Base-by-base conservation (phyloP, 2,797 vertebrate species). In the Rallus crepitans region DNA sequence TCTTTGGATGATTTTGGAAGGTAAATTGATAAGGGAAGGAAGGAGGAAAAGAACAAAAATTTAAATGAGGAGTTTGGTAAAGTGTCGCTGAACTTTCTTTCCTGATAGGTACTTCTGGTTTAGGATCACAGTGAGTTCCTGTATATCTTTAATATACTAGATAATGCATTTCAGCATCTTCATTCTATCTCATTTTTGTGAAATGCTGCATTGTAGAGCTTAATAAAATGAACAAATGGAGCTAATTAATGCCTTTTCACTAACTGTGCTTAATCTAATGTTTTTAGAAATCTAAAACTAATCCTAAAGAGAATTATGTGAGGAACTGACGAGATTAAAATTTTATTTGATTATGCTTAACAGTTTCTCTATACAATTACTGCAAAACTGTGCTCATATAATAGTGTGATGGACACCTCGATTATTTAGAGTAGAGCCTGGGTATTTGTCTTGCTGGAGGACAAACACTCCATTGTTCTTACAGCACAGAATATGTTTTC, bases 171-270 rank as follows among this genome's bases (percentile, higher is more conserved):
- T 87, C 21, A 66, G 0, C 7, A 24, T 48, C 25, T 20, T 92
- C 23, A 9, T 8, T 92, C 3, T 33, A 27, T 52, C 35, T 75
- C 0, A 2, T 75, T 90, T 82, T 77, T 70, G 19, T 8, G 84
- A 82, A 71, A 72, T 16, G 14, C 33, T 80, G 24, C 25, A 20
- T 31, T 52, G 30, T 72, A 47, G 56, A 73, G 27, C 31, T 63
- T 68, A 9, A 13, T 55, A 71, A 87, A 90, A 75, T 15, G 48
- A 87, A 85, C 18, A 83, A 92, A 82, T 47, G 6, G 28, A 82
- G 50, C 8, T 90, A 87, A 69, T 90, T 82, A 92, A 89, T 68
- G n/a, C 40, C 33, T 85, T 94, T 91, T 77, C 55, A 39, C 20
- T 79, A 68, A 73, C n/a, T 79, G 5, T 31, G 13, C 20, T 83